Percentiles rank a stretch among this genome's conserved stretches.
phyloP scores from a whole-genome alignment of 2,113 vertebrate species.

The Propithecus coquereli region DNA sequence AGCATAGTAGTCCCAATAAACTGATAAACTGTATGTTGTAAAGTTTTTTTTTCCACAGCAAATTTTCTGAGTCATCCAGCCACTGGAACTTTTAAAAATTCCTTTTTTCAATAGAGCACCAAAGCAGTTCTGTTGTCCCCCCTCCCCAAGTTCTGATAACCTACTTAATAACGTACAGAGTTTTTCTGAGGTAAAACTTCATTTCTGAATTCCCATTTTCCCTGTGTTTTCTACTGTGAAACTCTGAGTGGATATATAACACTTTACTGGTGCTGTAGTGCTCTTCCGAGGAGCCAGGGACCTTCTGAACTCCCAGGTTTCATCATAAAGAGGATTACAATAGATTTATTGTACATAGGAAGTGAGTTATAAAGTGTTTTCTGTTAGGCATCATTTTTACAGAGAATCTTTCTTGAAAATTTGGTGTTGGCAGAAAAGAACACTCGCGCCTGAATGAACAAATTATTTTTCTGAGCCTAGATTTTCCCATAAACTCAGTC shows the following conservation, averaged over 20 bases:
- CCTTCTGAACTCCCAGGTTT: slow-evolving; percentile 46
- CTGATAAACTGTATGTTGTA: neutral
- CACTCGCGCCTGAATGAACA: slow-evolving; percentile 63
- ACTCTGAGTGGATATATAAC: slow-evolving; percentile 34
- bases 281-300: slow-evolving; percentile 30
- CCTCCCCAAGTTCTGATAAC: neutral
- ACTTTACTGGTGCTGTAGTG: slow-evolving; percentile 1
- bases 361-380: slow-evolving; percentile 62
- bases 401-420: slow-evolving; percentile 47
- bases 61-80: neutral
- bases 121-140: neutral
- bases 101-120: slow-evolving; percentile 10
- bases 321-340: slow-evolving; percentile 51
- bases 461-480: slow-evolving; percentile 61
- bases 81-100: slow-evolving; percentile 14
- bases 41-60: neutral
- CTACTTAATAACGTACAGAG: slow-evolving; percentile 13
- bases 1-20: neutral
- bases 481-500: slow-evolving; percentile 69
- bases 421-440: slow-evolving; percentile 44
- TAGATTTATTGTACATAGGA: slow-evolving; percentile 37
- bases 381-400: slow-evolving; percentile 60
- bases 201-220: slow-evolving; percentile 24
- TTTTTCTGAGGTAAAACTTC: slow-evolving; percentile 43
- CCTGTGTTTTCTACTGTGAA: neutral